Percentiles rank a stretch among this genome's conserved stretches.
Conservation (phyloP, 2,888 invertebrate genomes). For the Cephus spinipes region DNA sequence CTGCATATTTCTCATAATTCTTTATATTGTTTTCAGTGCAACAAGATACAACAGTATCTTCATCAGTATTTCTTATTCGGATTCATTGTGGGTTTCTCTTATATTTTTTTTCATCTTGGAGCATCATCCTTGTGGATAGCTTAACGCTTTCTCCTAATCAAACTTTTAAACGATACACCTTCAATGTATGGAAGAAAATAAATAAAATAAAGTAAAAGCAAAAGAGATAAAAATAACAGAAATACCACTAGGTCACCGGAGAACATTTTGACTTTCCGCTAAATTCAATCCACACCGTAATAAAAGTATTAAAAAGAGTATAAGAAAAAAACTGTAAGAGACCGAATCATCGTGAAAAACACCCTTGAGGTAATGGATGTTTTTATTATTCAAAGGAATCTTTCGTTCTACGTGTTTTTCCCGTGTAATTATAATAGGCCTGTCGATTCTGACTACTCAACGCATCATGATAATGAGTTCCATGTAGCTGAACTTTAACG, state of each 20-base stretch:
- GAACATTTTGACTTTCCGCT: not conserved
- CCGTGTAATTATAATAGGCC: not conserved
- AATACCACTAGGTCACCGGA: not conserved
- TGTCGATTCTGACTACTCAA: slow-evolving; percentile 14
- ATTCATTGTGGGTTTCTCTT: not conserved
- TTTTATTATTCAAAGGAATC: not conserved
- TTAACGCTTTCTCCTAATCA: not conserved
- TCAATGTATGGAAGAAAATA: not conserved
- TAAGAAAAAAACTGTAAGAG: not conserved
- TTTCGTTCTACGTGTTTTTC: not conserved
- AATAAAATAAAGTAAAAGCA: not conserved
- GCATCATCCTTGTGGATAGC: not conserved
- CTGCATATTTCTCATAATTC: not conserved
- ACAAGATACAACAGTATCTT: not conserved
- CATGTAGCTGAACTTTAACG: slow-evolving; percentile 30
- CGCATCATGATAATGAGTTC: slow-evolving; percentile 33
- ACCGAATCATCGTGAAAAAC: not conserved
- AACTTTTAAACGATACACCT: not conserved
- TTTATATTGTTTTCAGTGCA: not conserved
- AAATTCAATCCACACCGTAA: not conserved
- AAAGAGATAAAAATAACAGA: not conserved
- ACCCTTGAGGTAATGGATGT: not conserved
- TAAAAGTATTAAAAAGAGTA: not conserved
- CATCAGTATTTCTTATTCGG: not conserved
- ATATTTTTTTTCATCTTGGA: not conserved